phyloP scores from a whole-genome alignment of 2,113 vertebrate species.

The Mastomys coucha region DNA sequence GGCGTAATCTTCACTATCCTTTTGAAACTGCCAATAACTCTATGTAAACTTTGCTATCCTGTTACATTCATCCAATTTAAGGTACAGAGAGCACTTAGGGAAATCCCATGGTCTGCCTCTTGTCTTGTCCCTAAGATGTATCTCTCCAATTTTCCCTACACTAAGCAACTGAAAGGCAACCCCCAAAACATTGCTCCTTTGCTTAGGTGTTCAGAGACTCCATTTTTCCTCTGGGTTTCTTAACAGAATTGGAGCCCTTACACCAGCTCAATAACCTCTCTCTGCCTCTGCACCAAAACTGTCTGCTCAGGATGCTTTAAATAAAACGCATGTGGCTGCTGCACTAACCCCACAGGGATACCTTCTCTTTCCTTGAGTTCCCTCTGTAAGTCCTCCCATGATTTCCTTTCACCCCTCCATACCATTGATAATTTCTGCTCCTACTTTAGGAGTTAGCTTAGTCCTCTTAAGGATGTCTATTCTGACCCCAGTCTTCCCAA shows the following conservation, averaged over 20 bases:
- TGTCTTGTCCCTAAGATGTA: background rate
- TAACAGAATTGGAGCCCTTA: background rate
- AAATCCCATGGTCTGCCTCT: background rate
- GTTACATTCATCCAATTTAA: background rate
- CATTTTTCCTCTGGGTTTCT: background rate
- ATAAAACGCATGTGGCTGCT: background rate
- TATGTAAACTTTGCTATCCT: background rate
- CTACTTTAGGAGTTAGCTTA: background rate
- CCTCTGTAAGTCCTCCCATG: background rate
- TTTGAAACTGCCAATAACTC: background rate
- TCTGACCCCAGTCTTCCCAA: background rate
- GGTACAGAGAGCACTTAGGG: background rate
- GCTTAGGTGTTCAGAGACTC: background rate
- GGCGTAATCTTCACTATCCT: background rate
- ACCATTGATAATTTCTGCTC: background rate
- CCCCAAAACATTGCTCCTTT: background rate
- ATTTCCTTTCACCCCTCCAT: too few species aligned
- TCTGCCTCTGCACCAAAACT: accelerated
- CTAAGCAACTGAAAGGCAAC: background rate
- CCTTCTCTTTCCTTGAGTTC: background rate
- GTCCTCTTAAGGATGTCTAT: background rate
- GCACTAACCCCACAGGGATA: background rate
- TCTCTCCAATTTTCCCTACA: background rate
- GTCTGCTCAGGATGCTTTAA: background rate
- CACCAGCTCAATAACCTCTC: too few species aligned